Conservation (phyloP, 2,113 vertebrate species). For the Oreamnos americanus region DNA sequence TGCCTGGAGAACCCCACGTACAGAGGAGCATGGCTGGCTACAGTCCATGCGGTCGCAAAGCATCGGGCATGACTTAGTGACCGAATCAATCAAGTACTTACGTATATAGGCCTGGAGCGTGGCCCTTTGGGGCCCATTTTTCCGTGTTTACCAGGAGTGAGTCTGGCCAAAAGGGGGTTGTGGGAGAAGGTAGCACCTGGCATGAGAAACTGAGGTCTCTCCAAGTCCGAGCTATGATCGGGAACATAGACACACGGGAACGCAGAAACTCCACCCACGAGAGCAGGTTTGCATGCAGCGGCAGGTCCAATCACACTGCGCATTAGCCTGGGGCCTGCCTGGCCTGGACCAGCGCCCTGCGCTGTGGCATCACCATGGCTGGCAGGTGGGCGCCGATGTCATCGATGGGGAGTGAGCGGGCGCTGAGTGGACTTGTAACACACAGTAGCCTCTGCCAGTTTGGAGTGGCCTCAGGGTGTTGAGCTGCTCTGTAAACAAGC, state of each 20-base stretch:
- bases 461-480: rapidly evolving
- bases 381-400: not conserved
- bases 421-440: not conserved
- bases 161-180: not conserved
- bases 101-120: rapidly evolving
- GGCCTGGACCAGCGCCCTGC: not conserved
- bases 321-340: not conserved
- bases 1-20: not conserved
- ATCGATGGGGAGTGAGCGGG: rapidly evolving
- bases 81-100: not conserved
- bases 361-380: not conserved
- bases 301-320: not conserved
- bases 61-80: not conserved
- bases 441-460: not conserved
- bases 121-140: not conserved
- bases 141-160: rapidly evolving
- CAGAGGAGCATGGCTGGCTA: not conserved
- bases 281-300: not conserved
- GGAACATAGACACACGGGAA: not conserved
- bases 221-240: not conserved
- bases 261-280: rapidly evolving
- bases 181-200: not conserved
- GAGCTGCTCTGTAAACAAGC: not conserved
- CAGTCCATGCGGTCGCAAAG: not conserved
- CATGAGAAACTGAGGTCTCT: not conserved